Evolutionary conservation across 2,113 vertebrate species (phyloP), one percentile per base, ranked within the genome.

Genomic region (Miniopterus natalensis): DNA sequence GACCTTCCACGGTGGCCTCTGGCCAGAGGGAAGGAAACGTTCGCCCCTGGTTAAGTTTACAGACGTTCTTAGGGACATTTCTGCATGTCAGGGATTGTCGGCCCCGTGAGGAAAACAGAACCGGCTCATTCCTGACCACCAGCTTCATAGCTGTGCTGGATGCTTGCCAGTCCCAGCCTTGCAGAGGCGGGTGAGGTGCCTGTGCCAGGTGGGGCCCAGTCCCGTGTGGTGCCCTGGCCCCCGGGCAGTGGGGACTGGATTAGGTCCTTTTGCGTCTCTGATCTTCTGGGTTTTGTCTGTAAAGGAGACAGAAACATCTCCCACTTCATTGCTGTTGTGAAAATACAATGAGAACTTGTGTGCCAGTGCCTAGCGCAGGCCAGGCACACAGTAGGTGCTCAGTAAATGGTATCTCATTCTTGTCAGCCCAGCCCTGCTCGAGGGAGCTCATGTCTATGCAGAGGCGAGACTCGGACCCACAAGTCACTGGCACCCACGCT

Each of bases 221-320:
- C 49, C 0, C 9, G 2, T 2, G 9, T 4, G 0, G 0, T 0
- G 0, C 12, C 2, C 0, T 0, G 47, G 49, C 21, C 0, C 2
- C 0, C 1, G 0, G 12, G 6, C 8, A 1, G 13, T 2, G 42
- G 8, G 23, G 55, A n/a, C 42, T 25, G 3, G 49, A 21, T 25
- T 0, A 0, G 53, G 29, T 49, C 40, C 7, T 3, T 13, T 47
- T 9, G 9, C 40, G 8, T 59, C 63, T 11, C 36, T 45, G 3
- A 3, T 23, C 51, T 57, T 57, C 51, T 47, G 6, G 25, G 31
- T 13, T 66, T 78, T 78, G 36, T 29, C 45, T 36, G 0, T 51
- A 49, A 59, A 73, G 47, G 51, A 65, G n/a, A 57, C n/a, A 8
- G 42, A 42, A 59, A 3, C 9, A 13, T 13, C 57, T 21, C 55